A percentile compares a stretch with the other conserved stretches of the same genome.
These are phyloP conservation scores for Opisthocomus hoazin DNA, from an alignment of 2,113 vertebrate species.

Conservation along the genomic window DNA sequence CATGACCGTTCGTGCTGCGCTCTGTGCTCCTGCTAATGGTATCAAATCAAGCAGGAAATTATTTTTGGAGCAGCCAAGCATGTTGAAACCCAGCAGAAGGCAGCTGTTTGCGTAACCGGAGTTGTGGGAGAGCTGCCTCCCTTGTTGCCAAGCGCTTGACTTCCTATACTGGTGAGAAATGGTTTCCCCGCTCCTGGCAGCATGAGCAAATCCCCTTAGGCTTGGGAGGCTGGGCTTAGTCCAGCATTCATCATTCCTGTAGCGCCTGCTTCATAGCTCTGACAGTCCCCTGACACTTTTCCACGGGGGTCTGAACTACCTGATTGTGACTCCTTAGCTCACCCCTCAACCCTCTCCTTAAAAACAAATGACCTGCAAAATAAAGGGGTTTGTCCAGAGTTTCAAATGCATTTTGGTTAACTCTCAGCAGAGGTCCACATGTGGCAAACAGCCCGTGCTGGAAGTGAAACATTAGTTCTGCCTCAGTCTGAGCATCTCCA, in stretches of 20 bases:
- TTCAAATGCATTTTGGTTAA: background rate
- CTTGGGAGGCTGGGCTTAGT: background rate
- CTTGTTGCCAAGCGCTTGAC: constrained; percentile 17
- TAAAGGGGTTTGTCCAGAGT: background rate
- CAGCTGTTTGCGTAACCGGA: constrained; percentile 54
- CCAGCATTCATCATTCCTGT: background rate
- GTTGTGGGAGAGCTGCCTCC: constrained; percentile 47
- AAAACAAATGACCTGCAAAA: background rate
- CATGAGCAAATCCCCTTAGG: background rate
- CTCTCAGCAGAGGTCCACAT: background rate
- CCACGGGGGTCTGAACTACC: background rate
- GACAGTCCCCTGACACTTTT: background rate
- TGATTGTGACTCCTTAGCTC: background rate
- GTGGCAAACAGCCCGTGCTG: background rate
- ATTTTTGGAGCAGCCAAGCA: constrained; percentile 54
- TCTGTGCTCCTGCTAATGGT: constrained; percentile 18
- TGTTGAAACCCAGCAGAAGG: constrained; percentile 60
- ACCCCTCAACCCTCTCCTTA: background rate
- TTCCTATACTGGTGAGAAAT: constrained; percentile 48
- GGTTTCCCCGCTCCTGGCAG: background rate
- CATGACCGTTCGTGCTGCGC: rapidly evolving
- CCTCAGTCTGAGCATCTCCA: background rate
- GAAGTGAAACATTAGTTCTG: background rate
- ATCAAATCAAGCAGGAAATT: constrained; percentile 63
- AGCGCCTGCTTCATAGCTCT: background rate